Percentiles rank a stretch among this genome's conserved stretches.
These are phyloP conservation scores for Microtus ochrogaster DNA, from an alignment of 2,113 vertebrate genomes.

Conservation along the genomic window DNA sequence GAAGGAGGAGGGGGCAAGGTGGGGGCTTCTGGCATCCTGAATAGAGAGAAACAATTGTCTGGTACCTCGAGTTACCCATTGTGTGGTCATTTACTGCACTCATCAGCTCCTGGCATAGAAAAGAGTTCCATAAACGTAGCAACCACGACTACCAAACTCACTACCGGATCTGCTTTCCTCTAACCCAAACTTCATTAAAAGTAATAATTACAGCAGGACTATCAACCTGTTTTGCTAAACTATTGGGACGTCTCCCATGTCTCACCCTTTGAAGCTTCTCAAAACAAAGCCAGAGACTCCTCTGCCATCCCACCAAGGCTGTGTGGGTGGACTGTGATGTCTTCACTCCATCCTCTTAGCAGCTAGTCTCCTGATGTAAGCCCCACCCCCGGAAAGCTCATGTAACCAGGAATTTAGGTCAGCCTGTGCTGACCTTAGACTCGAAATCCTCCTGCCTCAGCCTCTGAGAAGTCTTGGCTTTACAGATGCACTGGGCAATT, in stretches of 20 bases:
- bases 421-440: background rate
- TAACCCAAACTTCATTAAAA: background rate
- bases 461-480: background rate
- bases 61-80: background rate
- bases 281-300: background rate
- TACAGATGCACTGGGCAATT: background rate
- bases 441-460: background rate
- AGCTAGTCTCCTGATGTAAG: background rate
- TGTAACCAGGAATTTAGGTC: background rate
- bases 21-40: background rate
- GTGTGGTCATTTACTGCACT: background rate
- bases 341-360: background rate
- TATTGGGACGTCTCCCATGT: background rate
- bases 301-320: too few relatives aligned
- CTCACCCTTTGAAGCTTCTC: background rate
- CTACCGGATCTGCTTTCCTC: background rate
- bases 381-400: background rate
- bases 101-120: background rate
- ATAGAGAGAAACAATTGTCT: background rate
- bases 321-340: background rate
- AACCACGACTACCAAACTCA: background rate
- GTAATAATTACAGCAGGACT: background rate
- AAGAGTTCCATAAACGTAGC: background rate
- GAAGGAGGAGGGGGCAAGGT: too few relatives aligned
- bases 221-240: background rate